Evolutionary conservation across 2,797 vertebrate genomes (phyloP).

Genomic region (Tenualosa ilisha): DNA sequence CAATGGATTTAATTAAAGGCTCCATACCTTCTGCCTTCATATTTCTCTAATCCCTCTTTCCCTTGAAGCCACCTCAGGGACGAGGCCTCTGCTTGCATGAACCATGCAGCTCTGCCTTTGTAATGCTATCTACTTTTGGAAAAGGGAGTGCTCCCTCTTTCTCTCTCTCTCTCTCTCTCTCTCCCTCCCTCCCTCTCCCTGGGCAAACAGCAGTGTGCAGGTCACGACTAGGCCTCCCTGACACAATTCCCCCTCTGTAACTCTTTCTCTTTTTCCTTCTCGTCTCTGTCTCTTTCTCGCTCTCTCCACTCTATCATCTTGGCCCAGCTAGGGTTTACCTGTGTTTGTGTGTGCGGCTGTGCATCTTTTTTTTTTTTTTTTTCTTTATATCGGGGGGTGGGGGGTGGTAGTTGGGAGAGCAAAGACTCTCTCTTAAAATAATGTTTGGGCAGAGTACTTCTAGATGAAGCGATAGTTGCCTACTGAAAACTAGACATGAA

Average conservation of each 20-base stretch:
- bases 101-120: conserved; percentile 52
- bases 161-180: conserved; percentile 30
- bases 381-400: no score
- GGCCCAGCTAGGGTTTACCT: conserved; percentile 14
- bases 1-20: conserved; percentile 52
- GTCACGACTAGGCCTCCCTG: conserved; percentile 58
- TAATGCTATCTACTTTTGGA: conserved; percentile 57
- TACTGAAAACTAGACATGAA: background rate
- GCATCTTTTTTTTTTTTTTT: no score
- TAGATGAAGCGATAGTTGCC: no score
- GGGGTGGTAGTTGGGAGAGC: no score
- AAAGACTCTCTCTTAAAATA: no score
- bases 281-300: conserved; percentile 6
- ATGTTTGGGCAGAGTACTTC: no score
- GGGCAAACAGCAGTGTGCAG: conserved; percentile 66
- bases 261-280: background rate
- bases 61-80: conserved; percentile 62
- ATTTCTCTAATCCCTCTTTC: conserved; percentile 66
- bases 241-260: background rate
- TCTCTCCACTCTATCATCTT: background rate
- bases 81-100: conserved; percentile 64
- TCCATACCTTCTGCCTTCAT: conserved; percentile 53
- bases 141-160: conserved; percentile 46
- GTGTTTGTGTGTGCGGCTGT: background rate
- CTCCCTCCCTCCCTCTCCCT: conserved; percentile 48